A percentile compares a stretch with the other conserved stretches of the same genome.
These are phyloP conservation scores for Centropristis striata DNA, from an alignment of 2,113 vertebrate species.

Conservation along the genomic window DNA sequence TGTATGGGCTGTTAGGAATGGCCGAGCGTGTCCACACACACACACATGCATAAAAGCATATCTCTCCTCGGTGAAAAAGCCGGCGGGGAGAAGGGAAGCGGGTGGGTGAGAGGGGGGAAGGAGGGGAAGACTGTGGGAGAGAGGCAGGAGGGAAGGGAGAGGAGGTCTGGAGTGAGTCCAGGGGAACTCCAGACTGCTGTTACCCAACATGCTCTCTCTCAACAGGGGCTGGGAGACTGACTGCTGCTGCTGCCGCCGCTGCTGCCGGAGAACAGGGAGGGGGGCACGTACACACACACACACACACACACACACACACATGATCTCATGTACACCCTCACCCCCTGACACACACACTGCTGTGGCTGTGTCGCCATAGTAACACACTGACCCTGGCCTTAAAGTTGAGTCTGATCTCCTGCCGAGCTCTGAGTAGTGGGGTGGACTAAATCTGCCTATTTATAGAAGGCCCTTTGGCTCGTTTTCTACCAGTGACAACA, in stretches of 20 bases:
- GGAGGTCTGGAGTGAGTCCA: constrained; percentile 82
- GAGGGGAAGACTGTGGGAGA: constrained; percentile 68
- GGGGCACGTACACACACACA: constrained; percentile 22
- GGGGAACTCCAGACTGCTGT: constrained; percentile 87
- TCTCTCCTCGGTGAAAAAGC: constrained; percentile 51
- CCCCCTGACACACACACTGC: constrained; percentile 29
- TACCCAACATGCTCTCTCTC: constrained; percentile 80
- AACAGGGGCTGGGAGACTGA: constrained; percentile 68
- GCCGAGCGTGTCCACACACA: constrained; percentile 25
- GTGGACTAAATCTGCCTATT: constrained; percentile 80
- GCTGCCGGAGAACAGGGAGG: constrained; percentile 47
- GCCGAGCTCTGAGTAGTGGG: constrained; percentile 60
- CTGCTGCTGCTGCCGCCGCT: constrained; percentile 51
- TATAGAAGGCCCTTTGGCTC: constrained; percentile 76
- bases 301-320: constrained; percentile 19
- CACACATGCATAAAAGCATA: constrained; percentile 30
- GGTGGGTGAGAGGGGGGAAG: constrained; percentile 57
- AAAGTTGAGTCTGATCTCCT: constrained; percentile 69
- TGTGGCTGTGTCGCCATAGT: constrained; percentile 75
- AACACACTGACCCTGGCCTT: constrained; percentile 81
- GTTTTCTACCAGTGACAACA: constrained; percentile 75
- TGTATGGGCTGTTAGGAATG: constrained; percentile 49
- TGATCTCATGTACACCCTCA: constrained; percentile 21
- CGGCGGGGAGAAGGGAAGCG: constrained; percentile 61
- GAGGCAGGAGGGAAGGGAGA: constrained; percentile 71